Evolutionary conservation across 1,140 invertebrate genomes (phyloP).

Genomic region (Copidosoma floridanum): DNA sequence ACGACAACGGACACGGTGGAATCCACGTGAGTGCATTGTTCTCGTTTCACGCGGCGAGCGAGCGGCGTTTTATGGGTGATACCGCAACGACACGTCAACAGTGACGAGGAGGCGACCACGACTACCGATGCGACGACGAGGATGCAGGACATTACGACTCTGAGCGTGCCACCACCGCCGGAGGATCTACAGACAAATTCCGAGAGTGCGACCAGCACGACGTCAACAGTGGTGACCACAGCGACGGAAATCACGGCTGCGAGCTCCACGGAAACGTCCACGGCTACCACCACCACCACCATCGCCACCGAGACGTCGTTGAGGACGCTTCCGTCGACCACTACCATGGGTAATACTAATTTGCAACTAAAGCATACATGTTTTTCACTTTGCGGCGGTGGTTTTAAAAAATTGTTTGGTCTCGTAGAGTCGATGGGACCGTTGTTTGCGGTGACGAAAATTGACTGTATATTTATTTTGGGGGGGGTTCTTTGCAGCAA

Average conservation of each 20-base stretch:
- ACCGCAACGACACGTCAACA: constrained; percentile 9
- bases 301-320: neutral
- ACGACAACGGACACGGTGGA: constrained; percentile 24
- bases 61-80: constrained; percentile 12
- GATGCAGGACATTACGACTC: too few relatives aligned
- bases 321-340: neutral
- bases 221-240: neutral
- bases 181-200: too few relatives aligned
- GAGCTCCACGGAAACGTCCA: neutral
- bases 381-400: too few relatives aligned
- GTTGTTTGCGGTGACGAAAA: too few relatives aligned
- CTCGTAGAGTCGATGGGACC: too few relatives aligned
- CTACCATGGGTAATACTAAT: too few relatives aligned
- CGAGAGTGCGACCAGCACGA: neutral
- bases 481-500: too few relatives aligned
- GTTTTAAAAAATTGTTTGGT: too few relatives aligned
- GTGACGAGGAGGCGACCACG: too few relatives aligned
- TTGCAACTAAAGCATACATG: too few relatives aligned
- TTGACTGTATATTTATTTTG: neutral
- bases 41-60: constrained; percentile 15
- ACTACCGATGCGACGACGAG: neutral
- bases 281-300: neutral
- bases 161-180: too few relatives aligned
- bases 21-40: constrained; percentile 20
- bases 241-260: neutral